A percentile compares a stretch with the other conserved stretches of the same genome.
Evolutionary conservation across 23 tunicate species (phyloP).

Genomic region (Halocynthia aurantium): DNA sequence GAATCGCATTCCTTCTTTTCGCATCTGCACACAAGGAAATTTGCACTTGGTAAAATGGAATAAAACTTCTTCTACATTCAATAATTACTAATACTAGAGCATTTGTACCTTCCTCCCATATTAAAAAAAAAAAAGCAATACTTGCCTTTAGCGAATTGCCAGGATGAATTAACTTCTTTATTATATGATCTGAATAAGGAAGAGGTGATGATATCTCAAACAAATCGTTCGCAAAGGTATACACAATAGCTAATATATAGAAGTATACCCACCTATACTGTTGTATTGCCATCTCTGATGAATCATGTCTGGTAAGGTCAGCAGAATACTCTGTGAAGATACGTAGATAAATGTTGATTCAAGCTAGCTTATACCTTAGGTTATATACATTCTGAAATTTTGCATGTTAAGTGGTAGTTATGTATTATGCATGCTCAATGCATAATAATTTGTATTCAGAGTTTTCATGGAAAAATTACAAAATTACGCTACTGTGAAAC

Average conservation of each 20-base stretch:
- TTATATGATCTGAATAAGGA: constrained; percentile 49
- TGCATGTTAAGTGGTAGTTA: too few relatives aligned
- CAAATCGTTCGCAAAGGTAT: neutral
- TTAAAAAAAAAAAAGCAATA: neutral
- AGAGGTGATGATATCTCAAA: neutral
- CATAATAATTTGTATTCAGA: too few relatives aligned
- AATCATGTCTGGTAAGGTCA: constrained; percentile 66
- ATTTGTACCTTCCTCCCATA: neutral
- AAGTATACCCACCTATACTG: constrained; percentile 59
- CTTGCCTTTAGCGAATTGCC: constrained; percentile 78
- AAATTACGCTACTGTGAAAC: too few relatives aligned
- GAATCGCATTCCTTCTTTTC: constrained; percentile 68
- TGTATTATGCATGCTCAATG: too few relatives aligned
- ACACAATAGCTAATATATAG: neutral
- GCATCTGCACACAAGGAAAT: constrained; percentile 27
- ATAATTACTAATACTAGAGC: too few relatives aligned
- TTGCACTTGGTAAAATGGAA: too few relatives aligned
- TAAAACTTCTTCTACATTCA: too few relatives aligned
- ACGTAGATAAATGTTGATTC: too few relatives aligned
- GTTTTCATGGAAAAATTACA: too few relatives aligned
- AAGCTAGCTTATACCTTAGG: too few relatives aligned
- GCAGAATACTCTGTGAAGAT: constrained; percentile 60
- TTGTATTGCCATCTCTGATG: constrained; percentile 90
- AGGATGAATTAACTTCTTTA: constrained; percentile 75
- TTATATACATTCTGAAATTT: too few relatives aligned